Conservation (phyloP, 2,888 invertebrate species). For the Ichneumoninae sp. region DNA sequence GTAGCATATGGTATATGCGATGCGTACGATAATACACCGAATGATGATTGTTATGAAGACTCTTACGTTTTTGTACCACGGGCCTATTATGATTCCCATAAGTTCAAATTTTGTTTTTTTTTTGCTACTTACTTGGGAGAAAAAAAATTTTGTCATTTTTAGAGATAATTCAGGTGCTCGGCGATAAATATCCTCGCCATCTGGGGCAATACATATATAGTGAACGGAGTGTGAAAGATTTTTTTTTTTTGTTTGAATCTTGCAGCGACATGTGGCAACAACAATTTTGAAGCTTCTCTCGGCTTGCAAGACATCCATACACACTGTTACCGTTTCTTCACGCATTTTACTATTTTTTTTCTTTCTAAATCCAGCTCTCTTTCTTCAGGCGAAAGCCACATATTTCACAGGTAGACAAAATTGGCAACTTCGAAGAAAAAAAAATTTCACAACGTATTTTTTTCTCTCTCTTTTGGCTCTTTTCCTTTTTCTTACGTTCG, state of each 20-base stretch:
- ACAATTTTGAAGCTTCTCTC: slow-evolving; percentile 17
- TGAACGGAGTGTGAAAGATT: slow-evolving; percentile 33
- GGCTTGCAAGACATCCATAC: slow-evolving; percentile 32
- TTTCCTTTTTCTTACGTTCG: neutral
- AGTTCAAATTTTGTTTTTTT: slow-evolving; percentile 29
- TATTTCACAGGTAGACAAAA: slow-evolving; percentile 58
- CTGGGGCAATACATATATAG: slow-evolving; percentile 61
- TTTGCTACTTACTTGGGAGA: slow-evolving; percentile 61
- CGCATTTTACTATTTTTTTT: neutral
- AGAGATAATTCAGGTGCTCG: slow-evolving; percentile 55
- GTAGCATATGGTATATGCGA: slow-evolving; percentile 58
- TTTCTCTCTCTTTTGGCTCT: slow-evolving; percentile 16
- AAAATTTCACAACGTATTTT: slow-evolving; percentile 12
- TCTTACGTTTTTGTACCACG: slow-evolving; percentile 26
- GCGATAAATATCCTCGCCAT: slow-evolving; percentile 55
- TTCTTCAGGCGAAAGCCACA: slow-evolving; percentile 58
- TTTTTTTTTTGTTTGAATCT: slow-evolving; percentile 11
- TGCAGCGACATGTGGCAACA: neutral
- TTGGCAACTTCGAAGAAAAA: slow-evolving; percentile 50
- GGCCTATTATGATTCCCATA: slow-evolving; percentile 17
- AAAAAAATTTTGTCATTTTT: slow-evolving; percentile 52
- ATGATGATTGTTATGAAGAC: slow-evolving; percentile 41
- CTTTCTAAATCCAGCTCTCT: slow-evolving; percentile 3
- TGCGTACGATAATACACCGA: slow-evolving; percentile 52
- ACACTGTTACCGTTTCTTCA: slow-evolving; percentile 34